phyloP scores from a whole-genome alignment of 2,113 vertebrate genomes.

The Lasiurus cinereus region DNA sequence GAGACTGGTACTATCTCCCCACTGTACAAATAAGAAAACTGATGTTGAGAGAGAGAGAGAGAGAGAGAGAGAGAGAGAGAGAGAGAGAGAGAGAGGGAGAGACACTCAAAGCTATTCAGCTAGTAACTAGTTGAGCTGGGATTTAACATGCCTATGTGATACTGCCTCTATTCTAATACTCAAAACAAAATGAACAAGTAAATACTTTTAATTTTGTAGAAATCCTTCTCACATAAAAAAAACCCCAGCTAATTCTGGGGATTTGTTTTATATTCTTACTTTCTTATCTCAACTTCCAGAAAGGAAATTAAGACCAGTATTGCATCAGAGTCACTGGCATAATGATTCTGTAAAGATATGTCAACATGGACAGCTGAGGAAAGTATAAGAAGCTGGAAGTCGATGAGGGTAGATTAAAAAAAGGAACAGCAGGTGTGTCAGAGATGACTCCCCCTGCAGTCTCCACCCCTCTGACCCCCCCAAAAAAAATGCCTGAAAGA shows the following conservation, averaged over 20 bases:
- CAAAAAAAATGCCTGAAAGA: neutral
- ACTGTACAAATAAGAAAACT: neutral
- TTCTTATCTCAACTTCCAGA: constrained; percentile 4
- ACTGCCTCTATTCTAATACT: neutral
- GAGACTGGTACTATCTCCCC: neutral
- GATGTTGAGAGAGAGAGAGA: neutral
- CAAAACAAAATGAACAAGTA: neutral
- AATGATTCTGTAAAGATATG: neutral
- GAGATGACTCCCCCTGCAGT: neutral
- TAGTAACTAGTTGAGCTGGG: neutral
- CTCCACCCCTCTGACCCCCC: accelerated
- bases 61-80: neutral
- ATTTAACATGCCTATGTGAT: neutral
- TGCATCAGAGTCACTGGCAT: neutral
- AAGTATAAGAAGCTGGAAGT: neutral
- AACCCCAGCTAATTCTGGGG: neutral
- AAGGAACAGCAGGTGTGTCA: neutral
- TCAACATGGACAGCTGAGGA: neutral
- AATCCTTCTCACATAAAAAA: neutral
- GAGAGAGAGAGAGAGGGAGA: neutral
- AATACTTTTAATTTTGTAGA: neutral
- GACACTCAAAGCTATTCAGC: neutral
- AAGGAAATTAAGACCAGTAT: constrained; percentile 5
- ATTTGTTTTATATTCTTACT: neutral
- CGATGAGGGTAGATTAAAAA: neutral